These are phyloP conservation scores for Auanema freiburgensis DNA, from an alignment of 2,888 invertebrate species.

Conservation along the genomic window DNA sequence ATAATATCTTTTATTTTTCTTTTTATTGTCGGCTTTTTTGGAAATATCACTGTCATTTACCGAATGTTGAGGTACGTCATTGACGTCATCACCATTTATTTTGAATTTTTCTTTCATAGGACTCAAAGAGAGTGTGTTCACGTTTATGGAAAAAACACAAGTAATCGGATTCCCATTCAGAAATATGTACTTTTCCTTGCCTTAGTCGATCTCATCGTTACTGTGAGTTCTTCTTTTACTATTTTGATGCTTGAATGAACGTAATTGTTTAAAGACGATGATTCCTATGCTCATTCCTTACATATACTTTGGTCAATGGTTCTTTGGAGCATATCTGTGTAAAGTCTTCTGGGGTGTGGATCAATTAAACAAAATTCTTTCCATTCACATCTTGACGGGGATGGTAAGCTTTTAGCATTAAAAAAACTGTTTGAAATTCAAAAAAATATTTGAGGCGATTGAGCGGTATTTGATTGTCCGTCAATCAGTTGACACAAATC, in stretches of 20 bases:
- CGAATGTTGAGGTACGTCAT: constrained; percentile 19
- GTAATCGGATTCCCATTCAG: constrained; percentile 14
- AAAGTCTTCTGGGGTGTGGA: constrained; percentile 50
- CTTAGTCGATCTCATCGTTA: constrained; percentile 21
- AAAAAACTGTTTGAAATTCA: background rate
- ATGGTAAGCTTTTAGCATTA: constrained; percentile 30
- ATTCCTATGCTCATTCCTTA: constrained; percentile 30
- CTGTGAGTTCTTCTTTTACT: constrained; percentile 8
- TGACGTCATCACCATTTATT: background rate
- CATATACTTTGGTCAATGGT: constrained; percentile 33
- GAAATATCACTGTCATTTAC: constrained; percentile 21
- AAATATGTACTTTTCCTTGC: constrained; percentile 22
- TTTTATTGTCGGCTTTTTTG: constrained; percentile 20
- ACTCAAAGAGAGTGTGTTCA: constrained; percentile 18
- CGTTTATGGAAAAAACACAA: constrained; percentile 14
- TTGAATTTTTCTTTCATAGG: constrained; percentile 8
- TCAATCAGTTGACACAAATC: constrained; percentile 22
- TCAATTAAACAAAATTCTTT: constrained; percentile 54
- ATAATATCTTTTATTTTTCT: constrained; percentile 15
- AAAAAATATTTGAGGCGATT: constrained; percentile 23
- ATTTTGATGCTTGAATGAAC: background rate
- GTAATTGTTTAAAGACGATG: constrained; percentile 16
- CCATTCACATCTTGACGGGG: constrained; percentile 51
- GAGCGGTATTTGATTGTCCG: constrained; percentile 33
- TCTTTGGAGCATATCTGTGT: constrained; percentile 29